phyloP scores from a whole-genome alignment of 2,797 vertebrate genomes.

The Coluber constrictor region DNA sequence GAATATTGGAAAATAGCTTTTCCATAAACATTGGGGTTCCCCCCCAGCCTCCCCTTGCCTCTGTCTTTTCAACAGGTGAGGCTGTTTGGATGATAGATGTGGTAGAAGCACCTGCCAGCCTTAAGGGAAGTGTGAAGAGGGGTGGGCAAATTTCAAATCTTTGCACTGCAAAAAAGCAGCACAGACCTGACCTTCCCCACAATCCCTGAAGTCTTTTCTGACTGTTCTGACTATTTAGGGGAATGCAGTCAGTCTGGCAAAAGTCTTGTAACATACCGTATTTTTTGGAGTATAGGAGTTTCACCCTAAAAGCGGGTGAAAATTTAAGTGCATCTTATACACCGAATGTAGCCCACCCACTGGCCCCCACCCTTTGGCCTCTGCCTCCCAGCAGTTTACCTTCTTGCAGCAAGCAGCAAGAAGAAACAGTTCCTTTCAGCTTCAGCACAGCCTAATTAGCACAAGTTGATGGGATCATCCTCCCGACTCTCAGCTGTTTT shows the following conservation, averaged over 20 bases:
- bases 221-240: neutral
- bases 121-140: neutral
- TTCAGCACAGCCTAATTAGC: too few species aligned
- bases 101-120: neutral
- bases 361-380: too few species aligned
- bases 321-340: too few species aligned
- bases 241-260: neutral
- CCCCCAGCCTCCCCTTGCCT: neutral
- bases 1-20: neutral
- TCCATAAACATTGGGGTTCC: neutral
- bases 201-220: neutral
- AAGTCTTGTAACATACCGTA: neutral
- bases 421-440: too few species aligned
- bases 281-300: too few species aligned
- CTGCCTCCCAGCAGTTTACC: too few species aligned
- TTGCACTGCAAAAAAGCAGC: neutral
- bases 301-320: too few species aligned
- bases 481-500: too few species aligned
- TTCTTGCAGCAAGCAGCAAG: too few species aligned
- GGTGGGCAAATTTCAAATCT: neutral
- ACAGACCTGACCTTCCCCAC: neutral
- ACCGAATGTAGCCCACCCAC: too few species aligned
- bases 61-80: neutral
- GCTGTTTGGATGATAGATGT: neutral
- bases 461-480: too few species aligned